phyloP scores from a whole-genome alignment of 2,113 vertebrate genomes.

The Lepisosteus osseus region DNA sequence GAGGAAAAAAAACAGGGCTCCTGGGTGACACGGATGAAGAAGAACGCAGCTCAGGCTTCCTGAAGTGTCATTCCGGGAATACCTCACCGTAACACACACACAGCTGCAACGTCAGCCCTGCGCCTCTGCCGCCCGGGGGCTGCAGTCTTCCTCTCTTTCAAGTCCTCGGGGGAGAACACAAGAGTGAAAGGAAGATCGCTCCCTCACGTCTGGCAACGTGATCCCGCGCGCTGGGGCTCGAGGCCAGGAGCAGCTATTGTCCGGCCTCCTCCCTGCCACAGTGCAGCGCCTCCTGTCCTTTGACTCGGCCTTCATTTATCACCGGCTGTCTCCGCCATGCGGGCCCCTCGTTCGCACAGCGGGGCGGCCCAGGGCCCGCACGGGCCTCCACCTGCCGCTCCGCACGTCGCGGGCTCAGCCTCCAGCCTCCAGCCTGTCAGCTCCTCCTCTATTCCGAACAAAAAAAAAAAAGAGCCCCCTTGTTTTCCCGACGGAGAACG shows the following conservation, averaged over 20 bases:
- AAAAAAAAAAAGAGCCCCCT: too few relatives aligned
- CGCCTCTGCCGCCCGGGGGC: background rate
- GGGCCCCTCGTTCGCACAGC: too few relatives aligned
- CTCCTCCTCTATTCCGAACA: too few relatives aligned
- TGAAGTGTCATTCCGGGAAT: slow-evolving; percentile 28
- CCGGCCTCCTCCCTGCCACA: background rate
- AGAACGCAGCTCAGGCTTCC: background rate
- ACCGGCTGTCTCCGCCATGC: background rate
- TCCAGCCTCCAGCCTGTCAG: too few relatives aligned
- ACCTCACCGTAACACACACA: slow-evolving; percentile 15
- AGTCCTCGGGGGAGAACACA: background rate
- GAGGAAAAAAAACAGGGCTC: background rate
- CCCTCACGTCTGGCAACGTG: background rate
- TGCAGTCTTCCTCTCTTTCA: background rate
- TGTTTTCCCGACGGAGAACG: too few relatives aligned
- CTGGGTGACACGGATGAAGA: slow-evolving; percentile 10
- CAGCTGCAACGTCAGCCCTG: background rate
- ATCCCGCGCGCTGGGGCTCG: background rate
- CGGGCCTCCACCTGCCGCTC: too few relatives aligned
- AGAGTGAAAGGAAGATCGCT: slow-evolving; percentile 7
- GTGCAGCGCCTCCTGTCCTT: slow-evolving; percentile 11
- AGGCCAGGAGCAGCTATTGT: slow-evolving; percentile 1
- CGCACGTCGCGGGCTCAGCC: too few relatives aligned
- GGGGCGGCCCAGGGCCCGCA: too few relatives aligned
- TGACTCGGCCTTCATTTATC: slow-evolving; percentile 12